phyloP scores from a whole-genome alignment of 1,140 invertebrate genomes.

The Lordiphosa clarofinis region DNA sequence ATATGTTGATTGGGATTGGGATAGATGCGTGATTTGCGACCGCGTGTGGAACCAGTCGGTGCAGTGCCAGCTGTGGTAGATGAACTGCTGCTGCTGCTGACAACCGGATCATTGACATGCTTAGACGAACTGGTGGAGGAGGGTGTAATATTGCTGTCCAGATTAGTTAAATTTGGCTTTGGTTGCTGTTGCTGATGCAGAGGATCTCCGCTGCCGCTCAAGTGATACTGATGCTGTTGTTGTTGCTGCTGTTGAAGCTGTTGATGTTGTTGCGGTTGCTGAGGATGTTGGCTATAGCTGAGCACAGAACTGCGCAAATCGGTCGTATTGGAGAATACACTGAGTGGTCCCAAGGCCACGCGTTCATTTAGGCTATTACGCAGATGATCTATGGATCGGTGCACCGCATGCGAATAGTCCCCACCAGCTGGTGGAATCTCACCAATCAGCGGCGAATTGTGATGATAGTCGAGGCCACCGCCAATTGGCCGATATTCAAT shows the following conservation, averaged over 20 bases:
- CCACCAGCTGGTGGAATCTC: slow-evolving; percentile 82
- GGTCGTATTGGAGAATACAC: slow-evolving; percentile 73
- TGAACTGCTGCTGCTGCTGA: slow-evolving; percentile 55
- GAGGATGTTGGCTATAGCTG: slow-evolving; percentile 64
- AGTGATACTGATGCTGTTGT: slow-evolving; percentile 45
- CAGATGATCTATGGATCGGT: slow-evolving; percentile 85
- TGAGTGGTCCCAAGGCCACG: slow-evolving; percentile 79
- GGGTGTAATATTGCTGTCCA: slow-evolving; percentile 33
- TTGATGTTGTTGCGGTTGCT: slow-evolving; percentile 46
- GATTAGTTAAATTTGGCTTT: slow-evolving; percentile 38
- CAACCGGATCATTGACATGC: slow-evolving; percentile 56
- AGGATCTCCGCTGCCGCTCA: slow-evolving; percentile 4
- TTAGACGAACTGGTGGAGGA: slow-evolving; percentile 41
- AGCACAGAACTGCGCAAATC: slow-evolving; percentile 70
- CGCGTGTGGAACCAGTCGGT: slow-evolving; percentile 63
- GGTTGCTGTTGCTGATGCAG: slow-evolving; percentile 43
- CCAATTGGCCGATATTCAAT: slow-evolving; percentile 83
- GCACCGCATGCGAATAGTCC: slow-evolving; percentile 83
- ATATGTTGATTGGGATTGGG: slow-evolving; percentile 77
- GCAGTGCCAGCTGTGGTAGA: slow-evolving; percentile 24
- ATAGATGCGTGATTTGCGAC: slow-evolving; percentile 72
- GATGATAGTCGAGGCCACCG: slow-evolving; percentile 83
- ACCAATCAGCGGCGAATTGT: slow-evolving; percentile 82
- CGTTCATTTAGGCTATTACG: slow-evolving; percentile 83
- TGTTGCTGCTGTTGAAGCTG: slow-evolving; percentile 55